Conservation (phyloP, 2,113 vertebrate species). For the Saguinus midas region DNA sequence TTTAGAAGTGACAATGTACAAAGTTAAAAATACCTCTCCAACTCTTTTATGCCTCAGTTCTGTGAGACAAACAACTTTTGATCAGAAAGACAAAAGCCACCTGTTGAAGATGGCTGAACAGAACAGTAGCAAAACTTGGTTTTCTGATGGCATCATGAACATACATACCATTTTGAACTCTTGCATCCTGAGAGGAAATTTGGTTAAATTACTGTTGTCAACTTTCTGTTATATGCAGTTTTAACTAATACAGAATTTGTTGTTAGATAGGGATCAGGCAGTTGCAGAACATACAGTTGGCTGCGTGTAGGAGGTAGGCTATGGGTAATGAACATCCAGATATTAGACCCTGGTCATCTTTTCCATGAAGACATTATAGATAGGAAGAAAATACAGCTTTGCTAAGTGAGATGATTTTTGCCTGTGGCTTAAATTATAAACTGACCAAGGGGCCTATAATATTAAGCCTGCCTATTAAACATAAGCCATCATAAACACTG, state of each 20-base stretch:
- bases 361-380: background rate
- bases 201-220: background rate
- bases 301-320: background rate
- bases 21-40: background rate
- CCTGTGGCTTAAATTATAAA: background rate
- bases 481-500: background rate
- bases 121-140: background rate
- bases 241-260: background rate
- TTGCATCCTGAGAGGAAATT: background rate
- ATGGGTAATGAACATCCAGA: background rate
- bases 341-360: background rate
- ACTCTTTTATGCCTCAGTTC: background rate
- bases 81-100: background rate
- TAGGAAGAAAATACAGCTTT: background rate
- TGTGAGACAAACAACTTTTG: background rate
- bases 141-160: background rate
- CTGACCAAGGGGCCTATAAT: background rate
- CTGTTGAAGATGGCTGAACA: background rate
- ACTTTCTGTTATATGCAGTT: background rate
- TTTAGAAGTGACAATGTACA: background rate
- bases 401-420: background rate
- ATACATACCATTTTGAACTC: background rate
- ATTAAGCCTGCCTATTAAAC: background rate
- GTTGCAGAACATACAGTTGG: background rate
- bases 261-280: background rate